Evolutionary conservation across 30 jellyfish, hydroid and myxozoan genomes (phyloP).

Genomic region (Aurelia aurita): DNA sequence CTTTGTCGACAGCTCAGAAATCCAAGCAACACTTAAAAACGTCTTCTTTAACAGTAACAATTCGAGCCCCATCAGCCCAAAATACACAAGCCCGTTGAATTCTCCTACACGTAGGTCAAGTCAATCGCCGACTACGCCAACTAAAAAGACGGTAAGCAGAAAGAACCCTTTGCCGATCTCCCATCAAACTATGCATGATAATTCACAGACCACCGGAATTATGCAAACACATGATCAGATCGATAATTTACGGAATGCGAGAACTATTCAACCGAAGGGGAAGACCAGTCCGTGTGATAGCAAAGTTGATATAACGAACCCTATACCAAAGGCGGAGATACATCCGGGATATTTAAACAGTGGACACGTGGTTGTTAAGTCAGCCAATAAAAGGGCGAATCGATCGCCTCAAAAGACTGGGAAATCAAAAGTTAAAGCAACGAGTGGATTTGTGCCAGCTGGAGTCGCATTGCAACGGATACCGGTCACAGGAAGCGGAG

Average conservation of each 20-base stretch:
- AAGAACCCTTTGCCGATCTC: not conserved
- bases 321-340: not conserved
- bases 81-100: conserved; percentile 30
- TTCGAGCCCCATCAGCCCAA: not conserved
- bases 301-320: not conserved
- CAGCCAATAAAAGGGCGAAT: conserved; percentile 4
- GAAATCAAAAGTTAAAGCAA: not conserved
- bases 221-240: not conserved
- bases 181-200: not conserved
- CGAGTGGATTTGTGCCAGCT: no score
- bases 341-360: not conserved
- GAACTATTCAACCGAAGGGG: not conserved
- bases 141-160: not conserved
- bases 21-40: not conserved
- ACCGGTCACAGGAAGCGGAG: no score
- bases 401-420: not conserved
- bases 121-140: not conserved
- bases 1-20: not conserved
- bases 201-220: not conserved
- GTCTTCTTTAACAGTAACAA: not conserved
- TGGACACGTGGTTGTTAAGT: not conserved
- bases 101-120: conserved; percentile 5
- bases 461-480: no score
- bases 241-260: not conserved
- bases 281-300: not conserved